These are phyloP conservation scores for Epinephelus awoara DNA, from an alignment of 2,797 vertebrate species.

Conservation along the genomic window DNA sequence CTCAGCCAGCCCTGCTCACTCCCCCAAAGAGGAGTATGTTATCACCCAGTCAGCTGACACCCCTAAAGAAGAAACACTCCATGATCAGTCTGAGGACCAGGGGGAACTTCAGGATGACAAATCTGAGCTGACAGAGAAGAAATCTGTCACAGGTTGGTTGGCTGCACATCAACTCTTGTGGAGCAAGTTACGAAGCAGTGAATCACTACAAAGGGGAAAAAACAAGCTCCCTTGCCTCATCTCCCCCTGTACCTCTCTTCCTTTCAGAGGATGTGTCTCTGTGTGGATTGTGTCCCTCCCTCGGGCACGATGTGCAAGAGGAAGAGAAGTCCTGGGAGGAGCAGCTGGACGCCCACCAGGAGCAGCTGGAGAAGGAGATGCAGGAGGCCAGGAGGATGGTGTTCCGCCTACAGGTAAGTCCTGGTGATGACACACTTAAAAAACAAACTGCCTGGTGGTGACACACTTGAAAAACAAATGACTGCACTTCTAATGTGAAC, in stretches of 20 bases:
- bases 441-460: conserved; percentile 29
- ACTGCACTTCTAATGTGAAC: conserved; percentile 1
- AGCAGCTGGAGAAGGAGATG: conserved; percentile 98
- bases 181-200: conserved; percentile 30
- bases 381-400: conserved; percentile 99
- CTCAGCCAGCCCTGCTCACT: conserved; percentile 95
- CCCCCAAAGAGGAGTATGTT: conserved; percentile 92
- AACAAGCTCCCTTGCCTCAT: not conserved
- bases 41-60: conserved; percentile 86
- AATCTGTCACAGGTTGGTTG: conserved; percentile 82
- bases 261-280: conserved; percentile 85
- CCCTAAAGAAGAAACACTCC: conserved; percentile 87
- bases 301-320: conserved; percentile 78
- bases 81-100: conserved; percentile 88
- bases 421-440: conserved; percentile 24
- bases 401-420: conserved; percentile 93
- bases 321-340: conserved; percentile 94
- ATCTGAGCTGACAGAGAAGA: conserved; percentile 88
- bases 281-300: conserved; percentile 83
- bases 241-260: conserved; percentile 5
- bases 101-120: conserved; percentile 85
- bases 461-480: conserved; percentile 25
- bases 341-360: conserved; percentile 95
- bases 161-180: conserved; percentile 55
- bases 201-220: conserved; percentile 12